These are phyloP conservation scores for Aleadryas rufinucha DNA, from an alignment of 2,113 vertebrate species.

Conservation along the genomic window DNA sequence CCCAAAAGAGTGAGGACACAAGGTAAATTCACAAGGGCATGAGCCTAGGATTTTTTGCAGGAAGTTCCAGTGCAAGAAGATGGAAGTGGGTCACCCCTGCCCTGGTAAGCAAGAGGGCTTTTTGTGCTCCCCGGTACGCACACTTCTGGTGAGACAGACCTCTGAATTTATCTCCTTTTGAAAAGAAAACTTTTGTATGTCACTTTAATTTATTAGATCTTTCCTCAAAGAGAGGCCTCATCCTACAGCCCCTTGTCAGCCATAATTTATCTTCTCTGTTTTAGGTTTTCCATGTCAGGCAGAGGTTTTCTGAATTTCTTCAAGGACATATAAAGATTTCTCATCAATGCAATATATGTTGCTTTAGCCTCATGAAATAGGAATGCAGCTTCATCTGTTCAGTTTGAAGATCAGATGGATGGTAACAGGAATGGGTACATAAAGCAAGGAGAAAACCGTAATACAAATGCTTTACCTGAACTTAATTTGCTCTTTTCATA, in stretches of 20 bases:
- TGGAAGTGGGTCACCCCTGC: background rate
- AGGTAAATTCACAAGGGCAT: background rate
- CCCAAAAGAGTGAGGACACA: rapidly evolving
- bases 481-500: background rate
- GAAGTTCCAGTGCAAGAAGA: background rate
- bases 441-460: background rate
- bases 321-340: background rate
- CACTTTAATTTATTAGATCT: slow-evolving; percentile 22
- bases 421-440: background rate
- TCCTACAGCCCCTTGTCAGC: background rate
- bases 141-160: background rate
- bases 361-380: background rate
- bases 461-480: background rate
- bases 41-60: background rate
- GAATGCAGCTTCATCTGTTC: background rate
- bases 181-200: background rate
- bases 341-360: background rate
- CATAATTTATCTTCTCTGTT: background rate
- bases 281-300: background rate
- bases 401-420: background rate
- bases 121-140: background rate
- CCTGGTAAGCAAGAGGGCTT: background rate
- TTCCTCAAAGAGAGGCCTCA: background rate
- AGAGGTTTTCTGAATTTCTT: background rate
- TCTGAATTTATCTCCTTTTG: background rate